Evolutionary conservation across 2,797 vertebrate species (phyloP).

Genomic region (Anguilla marmorata): DNA sequence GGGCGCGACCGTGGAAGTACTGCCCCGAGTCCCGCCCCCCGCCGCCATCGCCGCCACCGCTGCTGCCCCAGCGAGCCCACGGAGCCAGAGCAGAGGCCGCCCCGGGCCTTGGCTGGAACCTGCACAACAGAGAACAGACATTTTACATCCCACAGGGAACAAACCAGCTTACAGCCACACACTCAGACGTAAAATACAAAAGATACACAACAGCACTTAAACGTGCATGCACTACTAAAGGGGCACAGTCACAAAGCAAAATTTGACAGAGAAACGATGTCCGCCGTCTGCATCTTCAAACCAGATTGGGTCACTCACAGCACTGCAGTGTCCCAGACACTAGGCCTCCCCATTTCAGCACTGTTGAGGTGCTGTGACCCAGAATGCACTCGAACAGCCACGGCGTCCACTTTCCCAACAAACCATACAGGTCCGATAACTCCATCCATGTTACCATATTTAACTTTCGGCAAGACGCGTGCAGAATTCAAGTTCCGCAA

Average conservation of each 20-base stretch:
- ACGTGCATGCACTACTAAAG: neutral
- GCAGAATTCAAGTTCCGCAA: neutral
- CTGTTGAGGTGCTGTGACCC: too few relatives aligned
- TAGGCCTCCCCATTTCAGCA: neutral
- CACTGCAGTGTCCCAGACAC: neutral
- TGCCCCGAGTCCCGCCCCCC: constrained; percentile 37
- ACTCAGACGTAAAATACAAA: neutral
- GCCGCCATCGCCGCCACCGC: constrained; percentile 30
- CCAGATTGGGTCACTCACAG: too few relatives aligned
- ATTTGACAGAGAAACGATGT: too few relatives aligned
- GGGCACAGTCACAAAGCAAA: too few relatives aligned
- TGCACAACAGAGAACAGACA: constrained; percentile 31
- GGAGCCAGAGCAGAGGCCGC: constrained; percentile 39
- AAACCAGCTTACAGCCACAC: neutral
- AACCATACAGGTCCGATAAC: too few relatives aligned
- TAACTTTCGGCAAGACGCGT: too few relatives aligned
- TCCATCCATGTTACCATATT: too few relatives aligned
- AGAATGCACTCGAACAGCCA: too few relatives aligned
- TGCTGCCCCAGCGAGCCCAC: constrained; percentile 53
- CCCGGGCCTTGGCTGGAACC: constrained; percentile 39
- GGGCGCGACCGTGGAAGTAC: constrained; percentile 36
- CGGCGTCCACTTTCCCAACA: too few relatives aligned
- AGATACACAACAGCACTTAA: neutral
- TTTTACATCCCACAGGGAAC: neutral
- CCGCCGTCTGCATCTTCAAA: too few relatives aligned